These are phyloP conservation scores for Zhuqinia jingwanae DNA, from an alignment of 2,888 invertebrate genomes.

Conservation along the genomic window DNA sequence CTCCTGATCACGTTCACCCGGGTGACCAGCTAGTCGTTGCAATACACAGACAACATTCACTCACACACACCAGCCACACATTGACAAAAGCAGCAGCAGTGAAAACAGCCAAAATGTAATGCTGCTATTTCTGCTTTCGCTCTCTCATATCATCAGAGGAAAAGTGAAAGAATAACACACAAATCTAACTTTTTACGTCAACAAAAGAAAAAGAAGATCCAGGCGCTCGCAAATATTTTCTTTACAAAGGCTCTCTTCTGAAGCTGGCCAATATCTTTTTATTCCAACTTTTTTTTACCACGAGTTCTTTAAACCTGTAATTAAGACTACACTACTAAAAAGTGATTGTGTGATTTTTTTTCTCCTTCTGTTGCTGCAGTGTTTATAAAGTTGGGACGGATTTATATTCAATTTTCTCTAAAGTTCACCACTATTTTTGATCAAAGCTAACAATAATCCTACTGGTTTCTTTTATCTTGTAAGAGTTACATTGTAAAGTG, in stretches of 20 bases:
- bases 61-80: constrained; percentile 46
- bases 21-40: constrained; percentile 64
- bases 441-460: background rate
- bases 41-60: constrained; percentile 49
- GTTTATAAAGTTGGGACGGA: background rate
- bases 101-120: constrained; percentile 33
- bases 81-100: constrained; percentile 37
- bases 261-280: constrained; percentile 50
- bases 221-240: constrained; percentile 52
- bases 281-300: constrained; percentile 49
- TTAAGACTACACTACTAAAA: constrained; percentile 19
- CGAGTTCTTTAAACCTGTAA: constrained; percentile 37
- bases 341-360: constrained; percentile 37
- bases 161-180: constrained; percentile 59
- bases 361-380: constrained; percentile 18
- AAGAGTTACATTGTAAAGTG: too few species aligned
- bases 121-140: constrained; percentile 50
- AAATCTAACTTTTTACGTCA: constrained; percentile 69
- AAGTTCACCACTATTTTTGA: background rate
- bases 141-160: constrained; percentile 38
- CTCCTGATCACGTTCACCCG: constrained; percentile 69
- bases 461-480: background rate
- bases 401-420: background rate
- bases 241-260: too few species aligned
- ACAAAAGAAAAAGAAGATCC: constrained; percentile 55